These are phyloP conservation scores for Malurus splendens DNA, from an alignment of 2,797 vertebrate species.

Conservation along the genomic window DNA sequence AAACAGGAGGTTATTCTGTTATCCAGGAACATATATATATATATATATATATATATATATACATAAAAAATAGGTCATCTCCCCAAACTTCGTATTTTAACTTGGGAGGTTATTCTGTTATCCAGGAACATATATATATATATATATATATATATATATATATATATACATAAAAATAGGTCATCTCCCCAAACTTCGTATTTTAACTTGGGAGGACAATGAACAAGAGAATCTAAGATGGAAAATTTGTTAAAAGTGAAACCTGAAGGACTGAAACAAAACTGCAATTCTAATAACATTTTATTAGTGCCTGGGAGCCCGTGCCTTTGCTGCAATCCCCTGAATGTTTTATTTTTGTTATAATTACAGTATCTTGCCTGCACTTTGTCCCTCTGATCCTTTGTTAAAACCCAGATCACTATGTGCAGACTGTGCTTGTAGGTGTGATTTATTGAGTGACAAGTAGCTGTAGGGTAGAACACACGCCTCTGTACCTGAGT, in stretches of 20 bases:
- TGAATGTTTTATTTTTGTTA: conserved; percentile 74
- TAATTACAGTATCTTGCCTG: conserved; percentile 80
- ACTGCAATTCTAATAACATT: conserved; percentile 52
- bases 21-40: neutral
- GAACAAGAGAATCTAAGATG: neutral
- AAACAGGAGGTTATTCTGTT: neutral
- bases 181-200: neutral
- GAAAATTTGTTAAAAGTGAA: conserved; percentile 8
- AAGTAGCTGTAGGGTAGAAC: conserved; percentile 79
- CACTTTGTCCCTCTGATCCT: conserved; percentile 81
- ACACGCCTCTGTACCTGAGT: conserved; percentile 74
- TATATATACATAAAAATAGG: neutral
- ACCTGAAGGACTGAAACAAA: conserved; percentile 18
- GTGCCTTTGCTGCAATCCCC: conserved; percentile 64
- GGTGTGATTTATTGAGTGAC: conserved; percentile 84
- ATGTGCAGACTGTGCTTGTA: conserved; percentile 68
- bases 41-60: neutral
- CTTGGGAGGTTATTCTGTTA: neutral
- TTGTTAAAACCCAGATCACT: conserved; percentile 75
- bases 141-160: neutral
- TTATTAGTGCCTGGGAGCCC: conserved; percentile 53
- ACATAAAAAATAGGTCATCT: neutral
- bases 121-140: neutral
- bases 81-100: neutral
- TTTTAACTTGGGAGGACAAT: neutral